Base-by-base conservation (phyloP, 2,797 vertebrate genomes). In the Linurgus olivaceus region DNA sequence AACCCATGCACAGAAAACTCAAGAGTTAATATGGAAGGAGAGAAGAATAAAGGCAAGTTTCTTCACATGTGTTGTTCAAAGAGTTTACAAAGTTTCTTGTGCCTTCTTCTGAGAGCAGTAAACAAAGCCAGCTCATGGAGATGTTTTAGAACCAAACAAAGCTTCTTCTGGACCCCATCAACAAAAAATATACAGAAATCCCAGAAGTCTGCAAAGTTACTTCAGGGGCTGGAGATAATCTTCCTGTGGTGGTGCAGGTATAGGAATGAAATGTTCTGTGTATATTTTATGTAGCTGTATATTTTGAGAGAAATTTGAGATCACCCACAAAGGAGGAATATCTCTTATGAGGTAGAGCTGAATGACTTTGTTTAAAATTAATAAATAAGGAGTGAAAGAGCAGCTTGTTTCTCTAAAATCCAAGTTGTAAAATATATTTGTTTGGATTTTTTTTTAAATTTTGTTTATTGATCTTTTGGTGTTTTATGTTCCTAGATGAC, bases 141-240 rank as follows among this genome's bases (percentile, higher is more conserved):
- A 25, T n/a, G 45, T 45, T 6, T 70, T 86, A 73, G 40, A 78
- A 79, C 29, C 38, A 59, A 35, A 45, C 55, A 92, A 70, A 90
- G 4, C 24, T 90, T 40, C 28, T 66, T 42, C 81, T 59, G 71
- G 33, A 77, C 23, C 26, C 50, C 9, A 38, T 80, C 61, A 79
- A 55, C 33, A 75, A 52, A 80, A 95, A 91, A 55, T 17, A 78
- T n/a, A 62, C n/a, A 93, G 47, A 95, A 96, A 33, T 9, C 38
- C 42, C 42, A 90, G 68, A 61, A 96, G 73, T 79, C 78, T 65
- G 38, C 26, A 78, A 44, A 92, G 54, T 78, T 94, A 70, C 94
- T 90, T 75, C 57, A 96, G 91, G 87, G 74, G 91, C 35, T 94
- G 50, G 50, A 96, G 97, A 96, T 88, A 58, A 79, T 89, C 50